Evolutionary conservation across 2,113 vertebrate species (phyloP), one percentile per base, ranked within the genome.

Genomic region (Puma concolor): DNA sequence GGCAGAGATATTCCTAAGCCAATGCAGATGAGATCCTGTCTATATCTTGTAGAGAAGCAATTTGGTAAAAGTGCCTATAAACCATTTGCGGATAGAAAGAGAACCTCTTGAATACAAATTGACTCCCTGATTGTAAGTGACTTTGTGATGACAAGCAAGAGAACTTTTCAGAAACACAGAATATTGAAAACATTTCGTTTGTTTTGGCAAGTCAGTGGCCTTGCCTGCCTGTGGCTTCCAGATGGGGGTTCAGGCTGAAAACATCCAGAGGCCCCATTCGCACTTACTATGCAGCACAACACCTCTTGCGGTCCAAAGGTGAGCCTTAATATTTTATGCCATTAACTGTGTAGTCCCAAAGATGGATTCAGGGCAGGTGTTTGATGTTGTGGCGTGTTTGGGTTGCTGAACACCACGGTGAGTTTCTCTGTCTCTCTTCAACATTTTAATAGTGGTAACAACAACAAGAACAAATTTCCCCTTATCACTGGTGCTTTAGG

Each of bases 301-400:
- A 88, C 15, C 16, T 48, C 15, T 84, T 0, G 0, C 1, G 1
- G 63, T 92, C 95, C 94, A 88, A 52, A 79, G 92, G 21, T 96
- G n/a, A 84, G 67, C 66, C 95, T 98, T 80, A 97, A 97, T 98
- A 88, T 98, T 98, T 98, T 48, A 98, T 88, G 81, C 67, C 54
- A 25, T 66, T 97, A 98, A 71, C 52, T 77, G 33, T 54, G n/a
- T 88, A 95, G 36, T 25, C 92, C 54, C 88, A 96, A 96, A 97
- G 84, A 7, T 95, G 97, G 95, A 91, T 97, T 94, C 63, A 92
- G 90, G 89, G 36, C 91, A 96, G 92, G 74, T 85, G 54, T 97
- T 71, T 77, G 69, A 72, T 96, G 88, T 57, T 93, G 41, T 0
- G 0, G 36, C 69, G 81, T 74, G 72, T 64, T 60, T 94, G 10